A percentile compares a stretch with the other conserved stretches of the same genome.
Conservation (phyloP, 2,888 invertebrate genomes). For the Rhagium mordax region DNA sequence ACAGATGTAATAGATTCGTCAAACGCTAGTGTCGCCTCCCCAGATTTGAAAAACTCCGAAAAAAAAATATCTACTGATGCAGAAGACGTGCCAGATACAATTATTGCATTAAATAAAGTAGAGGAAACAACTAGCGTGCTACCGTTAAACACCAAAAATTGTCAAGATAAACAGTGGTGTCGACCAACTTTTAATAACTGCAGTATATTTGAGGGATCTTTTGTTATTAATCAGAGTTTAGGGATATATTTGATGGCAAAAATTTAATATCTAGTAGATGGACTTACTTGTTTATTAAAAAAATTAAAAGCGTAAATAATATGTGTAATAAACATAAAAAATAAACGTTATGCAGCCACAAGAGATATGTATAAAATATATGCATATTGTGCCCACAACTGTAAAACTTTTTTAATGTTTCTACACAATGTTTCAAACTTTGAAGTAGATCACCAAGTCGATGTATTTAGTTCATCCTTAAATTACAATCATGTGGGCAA, state of each 20-base stretch:
- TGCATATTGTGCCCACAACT: constrained; percentile 8
- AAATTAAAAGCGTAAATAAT: constrained; percentile 14
- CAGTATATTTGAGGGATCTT: background rate
- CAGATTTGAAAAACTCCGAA: background rate
- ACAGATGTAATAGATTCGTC: background rate
- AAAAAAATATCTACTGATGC: constrained; percentile 7
- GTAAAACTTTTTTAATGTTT: constrained; percentile 15
- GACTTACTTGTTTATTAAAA: constrained; percentile 1
- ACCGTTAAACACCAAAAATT: background rate
- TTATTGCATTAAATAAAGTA: background rate
- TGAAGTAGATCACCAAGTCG: constrained; percentile 11
- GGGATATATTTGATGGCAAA: background rate
- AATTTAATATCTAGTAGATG: background rate
- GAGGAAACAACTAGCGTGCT: background rate
- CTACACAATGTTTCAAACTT: constrained; percentile 11
- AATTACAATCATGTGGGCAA: constrained; percentile 22
- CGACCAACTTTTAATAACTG: constrained; percentile 4
- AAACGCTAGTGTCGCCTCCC: background rate
- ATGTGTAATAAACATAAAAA: constrained; percentile 25
- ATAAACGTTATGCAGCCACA: background rate
- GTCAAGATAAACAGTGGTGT: background rate
- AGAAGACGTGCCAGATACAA: background rate
- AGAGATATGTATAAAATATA: constrained; percentile 12
- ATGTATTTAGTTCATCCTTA: constrained; percentile 20
- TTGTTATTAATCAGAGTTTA: constrained; percentile 1